Base-by-base conservation (phyloP, 2,888 invertebrate genomes). In the Phaedon cochleariae region DNA sequence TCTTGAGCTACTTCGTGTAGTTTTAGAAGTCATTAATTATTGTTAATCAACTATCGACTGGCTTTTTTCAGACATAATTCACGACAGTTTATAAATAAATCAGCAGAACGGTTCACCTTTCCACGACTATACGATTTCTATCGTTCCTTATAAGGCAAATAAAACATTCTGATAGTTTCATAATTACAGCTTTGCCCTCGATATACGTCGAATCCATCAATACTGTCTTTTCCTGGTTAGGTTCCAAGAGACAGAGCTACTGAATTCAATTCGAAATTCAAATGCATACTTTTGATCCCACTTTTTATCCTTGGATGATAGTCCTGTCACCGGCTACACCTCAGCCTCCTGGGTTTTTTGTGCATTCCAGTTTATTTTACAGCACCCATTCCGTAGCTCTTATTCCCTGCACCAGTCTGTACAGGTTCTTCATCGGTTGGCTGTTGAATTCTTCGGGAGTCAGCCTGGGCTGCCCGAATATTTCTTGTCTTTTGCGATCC, bases 71-170 rank as follows among this genome's bases (percentile, higher is more conserved):
- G 66, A 71, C 68, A 69, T 71, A 71, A 69, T 66, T 69, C 71
- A 64, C 65, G 64, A 69, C 69, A 71, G 68, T 62, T 71, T 71
- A 71, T 71, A 66, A 71, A 71, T 71, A 71, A 71, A 71, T 71
- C 71, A 71, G 62, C 55, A 54, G 69, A 70, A 65, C 60, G 66
- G 63, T 59, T 68, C 49, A 62, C 62, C 53, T 59, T 58, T 46
- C 62, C 67, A 67, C 64, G 65, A 65, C 58, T 61, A 41, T 26
- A 46, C 63, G 54, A 68, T 68, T 68, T 68, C 67, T 65, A 67
- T 67, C 67, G 68, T 63, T 68, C 71, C 71, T 61, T 71, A 71
- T 68, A 67, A 51, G 68, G 71, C 59, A 58, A 62, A 66, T 68
- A 66, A 68, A 41, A 70, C 68, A 70, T 62, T 64, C 64, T 64